phyloP scores from a whole-genome alignment of 1,140 invertebrate species.

The Drosophila navojoa region DNA sequence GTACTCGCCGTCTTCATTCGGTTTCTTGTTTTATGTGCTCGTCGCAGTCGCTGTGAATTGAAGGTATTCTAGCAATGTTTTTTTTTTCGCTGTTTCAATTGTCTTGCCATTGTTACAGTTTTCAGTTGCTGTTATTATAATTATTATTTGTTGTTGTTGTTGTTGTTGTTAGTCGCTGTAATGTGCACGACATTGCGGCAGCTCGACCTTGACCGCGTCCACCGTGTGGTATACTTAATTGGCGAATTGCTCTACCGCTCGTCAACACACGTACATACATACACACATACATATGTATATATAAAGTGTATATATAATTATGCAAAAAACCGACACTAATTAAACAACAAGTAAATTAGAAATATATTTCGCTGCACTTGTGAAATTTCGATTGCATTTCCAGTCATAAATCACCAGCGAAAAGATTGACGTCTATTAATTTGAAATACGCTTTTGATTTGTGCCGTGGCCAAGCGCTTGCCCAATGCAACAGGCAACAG shows the following conservation, averaged over 20 bases:
- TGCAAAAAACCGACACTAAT: constrained; percentile 57
- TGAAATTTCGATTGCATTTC: constrained; percentile 28
- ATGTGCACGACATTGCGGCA: constrained; percentile 72
- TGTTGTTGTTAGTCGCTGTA: constrained; percentile 27
- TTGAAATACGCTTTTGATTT: constrained; percentile 67
- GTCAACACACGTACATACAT: constrained; percentile 24
- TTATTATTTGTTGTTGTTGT: constrained; percentile 7
- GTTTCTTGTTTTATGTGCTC: constrained; percentile 31
- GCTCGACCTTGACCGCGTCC: constrained; percentile 73
- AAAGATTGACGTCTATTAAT: constrained; percentile 60
- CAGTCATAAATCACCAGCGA: too few relatives aligned
- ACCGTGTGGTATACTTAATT: constrained; percentile 77
- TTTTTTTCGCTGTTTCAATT: constrained; percentile 31
- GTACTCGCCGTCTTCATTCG: not conserved
- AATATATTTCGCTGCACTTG: constrained; percentile 3
- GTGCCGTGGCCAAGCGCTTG: constrained; percentile 44
- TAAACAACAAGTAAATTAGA: constrained; percentile 43
- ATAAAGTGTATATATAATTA: constrained; percentile 48
- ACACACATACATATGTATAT: too few relatives aligned
- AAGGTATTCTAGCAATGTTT: constrained; percentile 46
- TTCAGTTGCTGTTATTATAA: constrained; percentile 32
- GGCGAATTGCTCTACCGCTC: constrained; percentile 42
- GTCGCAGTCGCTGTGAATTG: constrained; percentile 41
- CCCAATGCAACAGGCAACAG: constrained; percentile 30
- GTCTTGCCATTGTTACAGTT: constrained; percentile 71